These are phyloP conservation scores for Apocrypta bakeri DNA, from an alignment of 1,140 invertebrate species.

Conservation along the genomic window DNA sequence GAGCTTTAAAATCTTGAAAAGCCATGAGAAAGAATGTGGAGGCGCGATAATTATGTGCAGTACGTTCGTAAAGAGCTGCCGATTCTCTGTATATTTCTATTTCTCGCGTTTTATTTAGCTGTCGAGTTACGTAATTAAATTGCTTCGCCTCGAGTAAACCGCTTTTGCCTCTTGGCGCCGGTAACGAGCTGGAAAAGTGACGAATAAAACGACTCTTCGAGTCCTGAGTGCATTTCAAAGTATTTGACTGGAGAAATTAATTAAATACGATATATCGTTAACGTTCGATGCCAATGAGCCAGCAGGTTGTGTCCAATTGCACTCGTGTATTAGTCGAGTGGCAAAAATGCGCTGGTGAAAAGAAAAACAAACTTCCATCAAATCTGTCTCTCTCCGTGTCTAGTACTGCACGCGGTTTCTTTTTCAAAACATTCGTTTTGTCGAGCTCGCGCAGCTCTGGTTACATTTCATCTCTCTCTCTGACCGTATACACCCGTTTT, in stretches of 20 bases:
- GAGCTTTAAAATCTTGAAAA: constrained; percentile 12
- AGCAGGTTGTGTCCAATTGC: not conserved
- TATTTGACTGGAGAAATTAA: constrained; percentile 24
- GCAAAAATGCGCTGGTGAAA: not conserved
- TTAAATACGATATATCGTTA: not conserved
- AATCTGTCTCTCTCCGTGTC: not conserved
- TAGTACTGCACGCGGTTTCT: not conserved
- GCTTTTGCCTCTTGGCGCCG: constrained; percentile 42
- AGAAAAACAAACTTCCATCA: not conserved
- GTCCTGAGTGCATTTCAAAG: constrained; percentile 48
- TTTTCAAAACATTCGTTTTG: not conserved
- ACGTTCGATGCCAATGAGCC: not conserved
- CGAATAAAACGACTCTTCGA: constrained; percentile 42
- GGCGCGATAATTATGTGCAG: not conserved
- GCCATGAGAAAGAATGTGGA: not conserved
- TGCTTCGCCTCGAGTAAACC: constrained; percentile 41
- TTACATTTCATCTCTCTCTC: constrained; percentile 21
- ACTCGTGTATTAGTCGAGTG: not conserved
- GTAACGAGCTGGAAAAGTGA: constrained; percentile 41
- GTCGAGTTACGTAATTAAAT: constrained; percentile 14
- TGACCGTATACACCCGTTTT: not conserved
- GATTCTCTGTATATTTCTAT: not conserved
- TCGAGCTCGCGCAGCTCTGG: not conserved
- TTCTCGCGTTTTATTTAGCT: not conserved
- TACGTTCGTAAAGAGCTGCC: not conserved